Evolutionary conservation across 2,888 invertebrate genomes (phyloP).

Genomic region (Campoplex capitator): DNA sequence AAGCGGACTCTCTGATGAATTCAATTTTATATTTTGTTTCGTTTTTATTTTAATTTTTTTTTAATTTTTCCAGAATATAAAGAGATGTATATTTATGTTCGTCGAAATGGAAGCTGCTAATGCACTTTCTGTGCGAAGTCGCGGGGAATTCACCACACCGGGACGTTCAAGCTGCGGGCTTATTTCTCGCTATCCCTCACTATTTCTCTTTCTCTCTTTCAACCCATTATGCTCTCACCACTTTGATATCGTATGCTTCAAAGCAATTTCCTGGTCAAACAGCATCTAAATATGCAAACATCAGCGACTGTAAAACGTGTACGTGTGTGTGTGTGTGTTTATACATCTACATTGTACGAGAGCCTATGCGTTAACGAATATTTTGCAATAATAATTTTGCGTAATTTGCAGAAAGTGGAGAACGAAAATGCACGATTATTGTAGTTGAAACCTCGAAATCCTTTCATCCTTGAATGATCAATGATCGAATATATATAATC

Average conservation of each 20-base stretch:
- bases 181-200: background rate
- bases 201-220: constrained; percentile 16
- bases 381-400: background rate
- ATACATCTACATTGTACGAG: background rate
- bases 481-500: background rate
- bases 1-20: too few relatives aligned
- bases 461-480: background rate
- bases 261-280: constrained; percentile 40
- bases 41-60: background rate
- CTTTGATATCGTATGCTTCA: constrained; percentile 32
- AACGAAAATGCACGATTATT: background rate
- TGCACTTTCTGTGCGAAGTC: constrained; percentile 2
- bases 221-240: constrained; percentile 25
- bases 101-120: background rate
- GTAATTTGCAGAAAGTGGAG: background rate
- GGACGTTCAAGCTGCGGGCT: constrained; percentile 4
- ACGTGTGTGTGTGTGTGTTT: background rate
- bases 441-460: background rate
- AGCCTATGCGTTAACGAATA: background rate
- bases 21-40: background rate
- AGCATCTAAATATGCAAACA: constrained; percentile 28
- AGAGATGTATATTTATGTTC: background rate
- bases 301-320: background rate
- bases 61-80: background rate
- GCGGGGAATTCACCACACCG: background rate